Percentiles rank a stretch among this genome's conserved stretches.
Evolutionary conservation across 2,888 invertebrate genomes (phyloP).

Genomic region (Platycnemis pennipes): DNA sequence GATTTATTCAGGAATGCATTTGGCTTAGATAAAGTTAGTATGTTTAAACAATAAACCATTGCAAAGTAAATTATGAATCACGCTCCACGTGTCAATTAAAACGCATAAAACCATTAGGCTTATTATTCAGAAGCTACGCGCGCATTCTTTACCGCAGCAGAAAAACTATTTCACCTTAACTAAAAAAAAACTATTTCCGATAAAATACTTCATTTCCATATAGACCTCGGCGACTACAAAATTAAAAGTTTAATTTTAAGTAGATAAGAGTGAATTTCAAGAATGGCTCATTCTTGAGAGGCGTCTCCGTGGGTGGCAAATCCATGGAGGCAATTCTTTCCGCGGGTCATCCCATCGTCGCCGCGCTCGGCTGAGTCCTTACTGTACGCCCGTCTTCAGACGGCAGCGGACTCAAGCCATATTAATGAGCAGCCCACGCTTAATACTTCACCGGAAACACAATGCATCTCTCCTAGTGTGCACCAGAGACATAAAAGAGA

Average conservation of each 20-base stretch:
- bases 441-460: neutral
- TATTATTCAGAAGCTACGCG: no score
- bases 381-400: neutral
- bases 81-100: no score
- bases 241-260: neutral
- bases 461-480: constrained; percentile 11
- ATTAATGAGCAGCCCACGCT: neutral
- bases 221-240: neutral
- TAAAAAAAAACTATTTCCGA: no score
- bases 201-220: neutral
- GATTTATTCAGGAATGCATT: no score
- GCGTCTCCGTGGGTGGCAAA: neutral
- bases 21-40: no score
- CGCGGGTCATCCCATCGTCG: neutral
- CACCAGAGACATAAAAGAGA: neutral
- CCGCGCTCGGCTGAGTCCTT: neutral
- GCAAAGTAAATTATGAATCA: no score
- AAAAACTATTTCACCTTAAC: no score
- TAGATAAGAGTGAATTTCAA: neutral
- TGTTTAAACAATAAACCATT: no score
- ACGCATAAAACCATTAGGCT: no score
- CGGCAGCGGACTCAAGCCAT: neutral
- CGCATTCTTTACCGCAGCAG: no score
- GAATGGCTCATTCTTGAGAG: neutral
- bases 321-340: neutral